Base-by-base conservation (phyloP, 64 coral and sea anemone genomes). In the Stylophora pistillata region DNA sequence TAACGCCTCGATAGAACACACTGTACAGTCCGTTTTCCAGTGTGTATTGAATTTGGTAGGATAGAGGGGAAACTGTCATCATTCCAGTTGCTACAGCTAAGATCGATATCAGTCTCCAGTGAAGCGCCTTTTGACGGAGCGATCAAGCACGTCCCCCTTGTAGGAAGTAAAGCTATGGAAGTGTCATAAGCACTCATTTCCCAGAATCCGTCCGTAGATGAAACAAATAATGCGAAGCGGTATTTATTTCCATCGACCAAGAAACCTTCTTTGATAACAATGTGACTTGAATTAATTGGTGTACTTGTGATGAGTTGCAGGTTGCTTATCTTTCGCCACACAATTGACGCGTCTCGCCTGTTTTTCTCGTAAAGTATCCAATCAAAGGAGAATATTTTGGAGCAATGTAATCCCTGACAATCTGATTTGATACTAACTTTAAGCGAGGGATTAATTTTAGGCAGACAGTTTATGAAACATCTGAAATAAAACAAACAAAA, bases 1-100 rank as follows among this genome's bases (percentile, higher is more conserved):
- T 87, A 11, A 41, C 9, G 13, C 85, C 85, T 2, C 58, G 5
- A 47, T 73, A 74, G 57, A 87, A 13, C 27, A 87, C 12, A 41
- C 69, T 58, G 52, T 73, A 33, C 53, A 87, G 71, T 32, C 85
- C 85, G 26, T 87, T 59, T 18, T 53, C 32, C 23, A 73, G 57
- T 55, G 32, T 47, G 62, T 74, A 87, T 1, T 73, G 69, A 47
- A 87, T 58, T 70, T 32, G 53, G 14, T 87, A 87, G 9, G 53
- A 72, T 28, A 87, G 58, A 15, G 71, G 70, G 4, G 53, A 74
- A 53, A n/a, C 30, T 63, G 30, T 81, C 37, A 37, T 29, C 32
- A 12, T n/a, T 23, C 78, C 78, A 81, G 13, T 37, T n/a, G 15
- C 15, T 13, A 58, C 78, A 81, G 10, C 13, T 58, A 5, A 81